Percentiles rank a stretch among this genome's conserved stretches.
Evolutionary conservation across 1,140 invertebrate species (phyloP).

Genomic region (Lamellibrachia luymesi): DNA sequence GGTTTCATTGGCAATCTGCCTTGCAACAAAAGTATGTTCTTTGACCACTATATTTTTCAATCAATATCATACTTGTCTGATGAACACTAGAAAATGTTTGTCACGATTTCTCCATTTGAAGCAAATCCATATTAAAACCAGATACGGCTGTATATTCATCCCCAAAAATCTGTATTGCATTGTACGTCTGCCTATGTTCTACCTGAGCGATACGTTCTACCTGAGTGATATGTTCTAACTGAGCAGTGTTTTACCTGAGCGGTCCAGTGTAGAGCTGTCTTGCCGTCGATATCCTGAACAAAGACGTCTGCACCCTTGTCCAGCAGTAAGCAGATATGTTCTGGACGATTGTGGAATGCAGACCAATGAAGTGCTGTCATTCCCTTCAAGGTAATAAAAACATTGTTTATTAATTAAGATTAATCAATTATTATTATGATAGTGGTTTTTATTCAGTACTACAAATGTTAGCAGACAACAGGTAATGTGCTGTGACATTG

Average conservation of each 20-base stretch:
- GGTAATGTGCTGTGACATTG: no score
- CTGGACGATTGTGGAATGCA: constrained; percentile 46
- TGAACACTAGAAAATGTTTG: no score
- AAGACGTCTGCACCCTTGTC: constrained; percentile 36
- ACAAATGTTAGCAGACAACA: no score
- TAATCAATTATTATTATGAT: neutral
- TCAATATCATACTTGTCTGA: no score
- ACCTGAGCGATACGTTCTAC: neutral
- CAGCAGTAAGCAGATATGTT: constrained; percentile 41
- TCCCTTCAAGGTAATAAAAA: constrained; percentile 29
- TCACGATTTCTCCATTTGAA: no score
- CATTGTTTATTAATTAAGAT: neutral
- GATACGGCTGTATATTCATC: no score
- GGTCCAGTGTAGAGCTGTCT: constrained; percentile 50
- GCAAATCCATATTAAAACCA: no score
- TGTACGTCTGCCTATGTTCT: neutral
- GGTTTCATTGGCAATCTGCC: no score
- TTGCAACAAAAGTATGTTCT: no score
- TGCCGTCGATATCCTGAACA: constrained; percentile 43
- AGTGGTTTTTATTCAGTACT: no score
- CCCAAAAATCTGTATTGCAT: neutral
- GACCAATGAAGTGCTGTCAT: constrained; percentile 54
- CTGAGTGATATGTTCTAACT: neutral
- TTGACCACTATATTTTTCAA: no score
- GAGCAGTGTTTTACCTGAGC: constrained; percentile 39